phyloP scores from a whole-genome alignment of 2,797 vertebrate genomes.

The Acipenser oxyrinchus region DNA sequence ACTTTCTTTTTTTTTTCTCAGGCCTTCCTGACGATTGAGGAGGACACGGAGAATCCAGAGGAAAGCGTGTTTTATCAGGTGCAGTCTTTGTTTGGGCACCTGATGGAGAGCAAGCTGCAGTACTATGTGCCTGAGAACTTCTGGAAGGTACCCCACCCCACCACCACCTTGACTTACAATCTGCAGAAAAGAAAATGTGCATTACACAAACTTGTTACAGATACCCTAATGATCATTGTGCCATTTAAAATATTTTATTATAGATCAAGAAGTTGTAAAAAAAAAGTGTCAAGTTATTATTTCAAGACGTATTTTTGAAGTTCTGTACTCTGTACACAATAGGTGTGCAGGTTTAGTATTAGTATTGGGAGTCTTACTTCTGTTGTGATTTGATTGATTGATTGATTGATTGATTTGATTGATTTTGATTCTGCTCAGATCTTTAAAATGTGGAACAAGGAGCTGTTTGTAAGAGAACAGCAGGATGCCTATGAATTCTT shows the following conservation, averaged over 20 bases:
- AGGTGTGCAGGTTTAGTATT: no score
- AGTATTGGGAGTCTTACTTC: no score
- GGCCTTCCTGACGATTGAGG: slow-evolving; percentile 91
- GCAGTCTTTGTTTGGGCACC: slow-evolving; percentile 91
- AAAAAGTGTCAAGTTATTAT: no score
- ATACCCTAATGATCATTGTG: no score
- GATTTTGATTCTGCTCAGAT: slow-evolving; percentile 57
- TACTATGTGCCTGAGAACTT: slow-evolving; percentile 97
- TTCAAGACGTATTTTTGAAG: no score
- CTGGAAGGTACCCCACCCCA: slow-evolving; percentile 79
- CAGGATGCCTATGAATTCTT: slow-evolving; percentile 98
- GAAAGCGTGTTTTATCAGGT: slow-evolving; percentile 98
- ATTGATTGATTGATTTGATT: no score
- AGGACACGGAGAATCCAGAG: slow-evolving; percentile 91
- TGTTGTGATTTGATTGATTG: no score
- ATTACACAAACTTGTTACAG: no score
- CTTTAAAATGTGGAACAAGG: slow-evolving; percentile 99
- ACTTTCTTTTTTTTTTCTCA: slow-evolving; percentile 27
- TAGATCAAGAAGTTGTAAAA: no score
- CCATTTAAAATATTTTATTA: no score
- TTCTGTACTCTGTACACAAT: no score
- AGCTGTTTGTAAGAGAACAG: slow-evolving; percentile 91
- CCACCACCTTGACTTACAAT: no score
- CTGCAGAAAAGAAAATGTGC: background rate
- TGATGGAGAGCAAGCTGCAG: slow-evolving; percentile 98